phyloP scores from a whole-genome alignment of 1,140 invertebrate species.

The Ganaspis sp. region DNA sequence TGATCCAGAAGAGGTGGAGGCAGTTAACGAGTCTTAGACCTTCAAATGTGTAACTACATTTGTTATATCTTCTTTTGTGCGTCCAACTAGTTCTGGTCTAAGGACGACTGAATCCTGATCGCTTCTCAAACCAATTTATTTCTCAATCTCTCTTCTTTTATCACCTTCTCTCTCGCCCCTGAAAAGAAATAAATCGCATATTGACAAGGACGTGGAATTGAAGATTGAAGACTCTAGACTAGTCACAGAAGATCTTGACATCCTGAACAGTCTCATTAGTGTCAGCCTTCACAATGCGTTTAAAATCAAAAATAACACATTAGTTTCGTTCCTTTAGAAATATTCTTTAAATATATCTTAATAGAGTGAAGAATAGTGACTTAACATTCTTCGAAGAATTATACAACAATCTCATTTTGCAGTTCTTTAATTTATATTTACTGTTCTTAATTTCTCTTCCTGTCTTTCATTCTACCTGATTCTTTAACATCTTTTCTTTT shows the following conservation, averaged over 20 bases:
- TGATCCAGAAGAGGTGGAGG: conserved; percentile 44
- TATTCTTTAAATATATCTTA: neutral
- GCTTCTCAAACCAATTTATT: conserved; percentile 41
- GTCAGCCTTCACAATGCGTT: neutral
- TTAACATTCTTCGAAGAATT: neutral
- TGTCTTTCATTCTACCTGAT: too few species aligned
- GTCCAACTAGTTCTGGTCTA: conserved; percentile 43
- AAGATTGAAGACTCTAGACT: conserved; percentile 10
- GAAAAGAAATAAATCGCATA: conserved; percentile 8
- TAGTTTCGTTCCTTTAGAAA: neutral
- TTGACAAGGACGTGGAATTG: conserved; percentile 25
- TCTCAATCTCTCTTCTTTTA: conserved; percentile 34
- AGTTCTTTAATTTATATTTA: too few species aligned
- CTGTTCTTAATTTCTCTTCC: too few species aligned
- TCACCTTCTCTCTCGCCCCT: neutral
- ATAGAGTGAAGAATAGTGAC: neutral
- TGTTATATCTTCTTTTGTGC: conserved; percentile 38
- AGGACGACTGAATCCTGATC: neutral
- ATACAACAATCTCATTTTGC: neutral
- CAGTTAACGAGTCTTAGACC: conserved; percentile 44
- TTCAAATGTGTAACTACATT: conserved; percentile 35
- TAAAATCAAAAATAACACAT: neutral
- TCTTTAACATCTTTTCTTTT: too few species aligned
- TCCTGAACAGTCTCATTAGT: conserved; percentile 19
- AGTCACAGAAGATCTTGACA: neutral